Evolutionary conservation across 2,113 vertebrate genomes (phyloP).

Genomic region (Tupaia chinensis): DNA sequence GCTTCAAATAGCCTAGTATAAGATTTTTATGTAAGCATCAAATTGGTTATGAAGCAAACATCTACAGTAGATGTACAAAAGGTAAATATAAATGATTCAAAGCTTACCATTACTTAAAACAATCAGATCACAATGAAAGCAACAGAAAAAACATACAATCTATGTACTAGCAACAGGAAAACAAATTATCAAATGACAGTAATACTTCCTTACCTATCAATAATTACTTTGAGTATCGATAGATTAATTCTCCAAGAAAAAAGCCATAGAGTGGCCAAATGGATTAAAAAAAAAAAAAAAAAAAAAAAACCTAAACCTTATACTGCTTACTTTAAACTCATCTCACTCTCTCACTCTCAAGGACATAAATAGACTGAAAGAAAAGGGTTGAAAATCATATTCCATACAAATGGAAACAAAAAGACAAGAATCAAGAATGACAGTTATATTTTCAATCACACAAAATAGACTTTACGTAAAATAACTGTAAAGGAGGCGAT

Average conservation of each 20-base stretch:
- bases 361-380: too few species aligned
- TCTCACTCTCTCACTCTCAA: too few species aligned
- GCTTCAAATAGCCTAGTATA: not conserved
- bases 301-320: too few species aligned
- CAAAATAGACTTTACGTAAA: too few species aligned
- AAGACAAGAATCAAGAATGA: too few species aligned
- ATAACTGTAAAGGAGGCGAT: too few species aligned
- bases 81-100: not conserved
- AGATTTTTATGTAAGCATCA: not conserved
- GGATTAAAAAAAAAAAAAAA: too few species aligned
- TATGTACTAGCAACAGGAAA: not conserved
- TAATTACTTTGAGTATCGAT: not conserved
- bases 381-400: too few species aligned
- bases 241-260: not conserved
- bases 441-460: too few species aligned
- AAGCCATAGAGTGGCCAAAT: not conserved
- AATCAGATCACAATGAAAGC: not conserved
- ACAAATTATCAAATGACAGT: not conserved
- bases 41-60: not conserved
- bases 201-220: not conserved
- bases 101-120: not conserved
- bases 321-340: too few species aligned
- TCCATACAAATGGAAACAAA: too few species aligned
- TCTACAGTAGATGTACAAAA: not conserved
- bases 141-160: not conserved